phyloP scores from a whole-genome alignment of 1,140 invertebrate species.

The Asbolus verrucosus region DNA sequence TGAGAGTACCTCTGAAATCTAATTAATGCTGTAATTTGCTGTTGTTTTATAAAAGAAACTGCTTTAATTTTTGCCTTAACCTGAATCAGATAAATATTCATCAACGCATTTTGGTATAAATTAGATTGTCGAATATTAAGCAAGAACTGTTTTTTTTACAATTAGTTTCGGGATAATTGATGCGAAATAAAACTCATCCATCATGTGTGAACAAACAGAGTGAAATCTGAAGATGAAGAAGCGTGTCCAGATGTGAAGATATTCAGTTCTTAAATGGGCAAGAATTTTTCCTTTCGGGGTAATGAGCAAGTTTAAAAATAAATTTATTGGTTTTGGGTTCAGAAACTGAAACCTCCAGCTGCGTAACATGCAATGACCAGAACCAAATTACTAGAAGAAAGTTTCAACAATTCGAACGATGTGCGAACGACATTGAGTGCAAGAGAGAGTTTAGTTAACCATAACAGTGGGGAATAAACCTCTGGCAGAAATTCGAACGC shows the following conservation, averaged over 20 bases:
- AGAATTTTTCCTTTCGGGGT: no score
- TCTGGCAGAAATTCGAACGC: conserved; percentile 11
- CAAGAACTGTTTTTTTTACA: no score
- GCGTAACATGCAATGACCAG: conserved; percentile 15
- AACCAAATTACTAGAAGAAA: conserved; percentile 24
- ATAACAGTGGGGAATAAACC: conserved; percentile 35
- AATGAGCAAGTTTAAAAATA: no score
- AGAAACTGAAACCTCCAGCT: no score
- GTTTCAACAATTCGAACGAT: conserved; percentile 32
- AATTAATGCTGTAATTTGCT: no score
- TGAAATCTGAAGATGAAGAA: conserved; percentile 6
- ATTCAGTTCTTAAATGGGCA: no score
- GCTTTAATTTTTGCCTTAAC: no score
- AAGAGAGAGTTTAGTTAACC: conserved; percentile 30
- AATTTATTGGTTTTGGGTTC: no score
- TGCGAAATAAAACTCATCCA: no score
- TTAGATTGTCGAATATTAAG: background rate
- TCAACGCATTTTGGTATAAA: background rate
- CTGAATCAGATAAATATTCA: no score
- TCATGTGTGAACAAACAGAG: background rate
- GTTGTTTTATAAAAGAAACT: background rate
- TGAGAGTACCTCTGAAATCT: background rate
- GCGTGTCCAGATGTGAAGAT: no score
- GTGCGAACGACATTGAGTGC: conserved; percentile 30
- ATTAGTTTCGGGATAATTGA: no score